Evolutionary conservation across 1,140 invertebrate genomes (phyloP).

Genomic region (Sinella curviseta): DNA sequence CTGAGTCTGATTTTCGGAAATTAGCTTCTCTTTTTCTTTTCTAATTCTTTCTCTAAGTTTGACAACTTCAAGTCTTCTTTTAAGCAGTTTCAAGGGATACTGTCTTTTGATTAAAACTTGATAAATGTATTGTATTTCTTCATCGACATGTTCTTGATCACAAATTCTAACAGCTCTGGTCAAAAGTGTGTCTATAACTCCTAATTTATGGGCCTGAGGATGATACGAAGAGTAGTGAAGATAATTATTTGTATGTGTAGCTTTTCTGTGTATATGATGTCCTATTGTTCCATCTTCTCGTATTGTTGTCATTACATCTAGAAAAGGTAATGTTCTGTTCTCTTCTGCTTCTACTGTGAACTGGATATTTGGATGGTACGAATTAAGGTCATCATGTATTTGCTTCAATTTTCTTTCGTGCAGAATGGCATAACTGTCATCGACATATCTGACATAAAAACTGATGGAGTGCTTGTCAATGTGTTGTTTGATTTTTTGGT

Average conservation of each 20-base stretch:
- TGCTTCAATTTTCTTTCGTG: background rate
- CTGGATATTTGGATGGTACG: conserved; percentile 26
- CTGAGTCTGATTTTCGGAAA: background rate
- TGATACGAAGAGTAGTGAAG: conserved; percentile 28
- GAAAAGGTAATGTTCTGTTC: conserved; percentile 34
- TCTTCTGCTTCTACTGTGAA: conserved; percentile 30
- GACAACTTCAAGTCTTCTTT: conserved; percentile 17
- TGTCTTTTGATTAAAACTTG: background rate
- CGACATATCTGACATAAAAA: conserved; percentile 41
- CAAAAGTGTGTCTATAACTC: conserved; percentile 25
- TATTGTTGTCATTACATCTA: conserved; percentile 36
- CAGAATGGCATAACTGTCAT: conserved; percentile 40
- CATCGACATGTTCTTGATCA: conserved; percentile 13
- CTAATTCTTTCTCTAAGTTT: no score
- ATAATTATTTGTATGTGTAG: conserved; percentile 28
- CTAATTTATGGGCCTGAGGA: conserved; percentile 19
- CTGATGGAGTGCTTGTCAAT: conserved; percentile 22
- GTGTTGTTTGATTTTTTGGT: background rate
- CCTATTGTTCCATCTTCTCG: conserved; percentile 14
- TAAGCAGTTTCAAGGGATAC: background rate
- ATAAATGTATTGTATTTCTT: conserved; percentile 25
- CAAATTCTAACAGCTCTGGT: conserved; percentile 24
- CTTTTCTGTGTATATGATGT: conserved; percentile 31
- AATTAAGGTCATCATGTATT: background rate
- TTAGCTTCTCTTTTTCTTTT: conserved; percentile 8